These are phyloP conservation scores for Chiridota heheva DNA, from an alignment of 35 echinoderm and acorn worm genomes.

Conservation along the genomic window DNA sequence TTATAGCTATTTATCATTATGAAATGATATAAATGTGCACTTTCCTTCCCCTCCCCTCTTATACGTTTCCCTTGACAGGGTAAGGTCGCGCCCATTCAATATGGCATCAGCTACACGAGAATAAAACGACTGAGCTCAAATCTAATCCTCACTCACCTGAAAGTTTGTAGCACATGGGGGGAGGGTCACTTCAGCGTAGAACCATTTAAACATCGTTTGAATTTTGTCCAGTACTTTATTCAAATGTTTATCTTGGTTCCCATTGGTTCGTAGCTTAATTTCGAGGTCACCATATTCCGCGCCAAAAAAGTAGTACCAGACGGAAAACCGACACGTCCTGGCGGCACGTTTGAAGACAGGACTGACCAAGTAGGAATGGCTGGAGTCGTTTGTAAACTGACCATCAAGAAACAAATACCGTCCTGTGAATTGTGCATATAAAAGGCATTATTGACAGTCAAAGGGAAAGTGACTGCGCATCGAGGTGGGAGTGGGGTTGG, in stretches of 20 bases:
- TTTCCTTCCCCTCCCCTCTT: no score
- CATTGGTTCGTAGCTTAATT: neutral
- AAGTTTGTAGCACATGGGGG: slow-evolving; percentile 28
- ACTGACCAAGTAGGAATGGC: neutral
- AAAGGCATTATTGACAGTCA: neutral
- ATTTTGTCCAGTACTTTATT: slow-evolving; percentile 26
- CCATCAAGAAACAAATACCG: slow-evolving; percentile 33
- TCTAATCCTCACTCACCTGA: slow-evolving; percentile 17
- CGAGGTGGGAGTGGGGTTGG: neutral
- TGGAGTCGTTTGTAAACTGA: slow-evolving; percentile 10
- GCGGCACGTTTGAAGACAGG: slow-evolving; percentile 5
- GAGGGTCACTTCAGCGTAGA: neutral
- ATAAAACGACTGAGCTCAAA: no score
- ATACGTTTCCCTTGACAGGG: no score
- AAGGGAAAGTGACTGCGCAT: neutral
- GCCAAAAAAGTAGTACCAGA: slow-evolving; percentile 45
- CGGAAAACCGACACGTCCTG: slow-evolving; percentile 22
- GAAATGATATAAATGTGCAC: no score
- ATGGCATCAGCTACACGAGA: no score
- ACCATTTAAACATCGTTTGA: neutral
- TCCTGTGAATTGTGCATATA: no score
- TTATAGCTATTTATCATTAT: no score
- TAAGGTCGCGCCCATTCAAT: no score
- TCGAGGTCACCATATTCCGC: slow-evolving; percentile 41
- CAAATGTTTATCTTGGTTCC: neutral